phyloP scores from a whole-genome alignment of 2,888 invertebrate species.

The Miltochrista miniata region DNA sequence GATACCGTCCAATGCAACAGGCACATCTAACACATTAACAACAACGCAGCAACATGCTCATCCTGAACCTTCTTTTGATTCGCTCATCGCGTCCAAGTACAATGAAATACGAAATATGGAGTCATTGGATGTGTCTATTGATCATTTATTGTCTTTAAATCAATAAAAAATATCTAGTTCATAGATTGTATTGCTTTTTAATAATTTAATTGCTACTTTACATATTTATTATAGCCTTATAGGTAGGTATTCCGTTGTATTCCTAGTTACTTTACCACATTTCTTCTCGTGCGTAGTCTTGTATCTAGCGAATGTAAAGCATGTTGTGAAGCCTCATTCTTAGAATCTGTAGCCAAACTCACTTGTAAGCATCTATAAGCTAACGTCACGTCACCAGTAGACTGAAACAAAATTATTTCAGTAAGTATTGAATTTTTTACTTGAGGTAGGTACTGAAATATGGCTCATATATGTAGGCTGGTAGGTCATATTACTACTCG shows the following conservation, averaged over 20 bases:
- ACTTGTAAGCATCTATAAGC: slow-evolving; percentile 73
- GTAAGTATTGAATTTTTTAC: not conserved
- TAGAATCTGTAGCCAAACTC: slow-evolving; percentile 66
- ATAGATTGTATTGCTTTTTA: not conserved
- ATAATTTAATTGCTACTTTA: not conserved
- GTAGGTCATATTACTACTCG: no score
- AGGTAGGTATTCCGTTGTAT: no score
- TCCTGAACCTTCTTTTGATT: slow-evolving; percentile 64
- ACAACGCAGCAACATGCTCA: slow-evolving; percentile 47
- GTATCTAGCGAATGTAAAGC: slow-evolving; percentile 59
- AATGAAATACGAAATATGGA: slow-evolving; percentile 64
- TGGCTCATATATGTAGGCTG: no score
- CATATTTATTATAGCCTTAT: no score
- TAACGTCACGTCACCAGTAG: slow-evolving; percentile 71
- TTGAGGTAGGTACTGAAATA: no score
- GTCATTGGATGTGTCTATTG: slow-evolving; percentile 57
- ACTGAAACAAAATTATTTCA: slow-evolving; percentile 45
- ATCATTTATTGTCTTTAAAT: slow-evolving; percentile 43
- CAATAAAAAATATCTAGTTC: not conserved
- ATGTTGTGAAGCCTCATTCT: slow-evolving; percentile 61
- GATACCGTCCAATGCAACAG: slow-evolving; percentile 48
- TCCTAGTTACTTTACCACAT: not conserved
- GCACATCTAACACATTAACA: slow-evolving; percentile 19
- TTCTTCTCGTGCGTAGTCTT: slow-evolving; percentile 47
- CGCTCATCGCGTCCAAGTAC: slow-evolving; percentile 57